Conservation (phyloP, 2,797 vertebrate species). For the Pyrocephalus nanus region DNA sequence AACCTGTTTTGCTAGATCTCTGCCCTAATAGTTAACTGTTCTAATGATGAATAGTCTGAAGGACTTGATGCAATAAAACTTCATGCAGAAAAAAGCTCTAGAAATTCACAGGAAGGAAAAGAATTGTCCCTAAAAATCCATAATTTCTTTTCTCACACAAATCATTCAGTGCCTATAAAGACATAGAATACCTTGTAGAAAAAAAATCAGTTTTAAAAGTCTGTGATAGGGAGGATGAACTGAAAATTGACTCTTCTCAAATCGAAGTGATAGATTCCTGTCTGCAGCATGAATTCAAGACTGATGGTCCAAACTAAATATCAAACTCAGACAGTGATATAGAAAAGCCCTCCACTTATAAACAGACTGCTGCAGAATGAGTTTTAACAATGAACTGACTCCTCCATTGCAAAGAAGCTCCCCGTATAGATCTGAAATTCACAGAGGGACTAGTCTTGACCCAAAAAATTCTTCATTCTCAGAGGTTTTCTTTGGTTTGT, state of each 20-base stretch:
- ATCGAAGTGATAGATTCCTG: background rate
- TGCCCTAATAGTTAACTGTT: background rate
- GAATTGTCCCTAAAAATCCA: background rate
- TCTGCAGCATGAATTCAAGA: background rate
- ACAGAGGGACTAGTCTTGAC: background rate
- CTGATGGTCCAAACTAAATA: background rate
- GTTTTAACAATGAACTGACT: background rate
- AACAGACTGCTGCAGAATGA: background rate
- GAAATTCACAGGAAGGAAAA: background rate
- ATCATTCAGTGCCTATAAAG: background rate
- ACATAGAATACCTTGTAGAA: background rate
- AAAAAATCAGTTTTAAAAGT: background rate
- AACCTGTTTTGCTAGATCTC: background rate
- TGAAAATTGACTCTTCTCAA: background rate
- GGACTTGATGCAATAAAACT: background rate
- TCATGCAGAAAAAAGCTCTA: background rate
- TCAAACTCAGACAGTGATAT: background rate
- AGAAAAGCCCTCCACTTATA: background rate
- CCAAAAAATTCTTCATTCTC: background rate
- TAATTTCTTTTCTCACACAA: background rate
- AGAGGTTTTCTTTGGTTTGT: background rate
- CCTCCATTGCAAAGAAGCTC: background rate
- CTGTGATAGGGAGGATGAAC: background rate
- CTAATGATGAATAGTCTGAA: background rate
- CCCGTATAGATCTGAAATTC: background rate